Percentiles rank a stretch among this genome's conserved stretches.
These are phyloP conservation scores for Coptodon bakossiorum DNA, from an alignment of 2,113 vertebrate species.

Conservation along the genomic window DNA sequence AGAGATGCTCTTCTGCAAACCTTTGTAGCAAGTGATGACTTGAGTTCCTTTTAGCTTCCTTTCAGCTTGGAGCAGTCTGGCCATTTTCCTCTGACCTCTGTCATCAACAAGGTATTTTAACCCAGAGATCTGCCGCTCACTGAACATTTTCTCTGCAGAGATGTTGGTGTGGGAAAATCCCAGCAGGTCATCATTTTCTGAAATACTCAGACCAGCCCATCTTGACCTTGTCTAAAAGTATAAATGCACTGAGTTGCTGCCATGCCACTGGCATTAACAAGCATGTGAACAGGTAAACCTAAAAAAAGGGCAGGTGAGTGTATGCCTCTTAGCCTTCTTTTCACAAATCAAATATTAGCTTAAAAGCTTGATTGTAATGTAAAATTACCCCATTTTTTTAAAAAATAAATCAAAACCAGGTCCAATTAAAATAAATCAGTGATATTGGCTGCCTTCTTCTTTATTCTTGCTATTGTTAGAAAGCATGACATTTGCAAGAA, in stretches of 20 bases:
- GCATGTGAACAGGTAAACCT: not conserved
- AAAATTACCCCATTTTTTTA: not conserved
- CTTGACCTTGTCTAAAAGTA: not conserved
- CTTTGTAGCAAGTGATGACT: fast-evolving
- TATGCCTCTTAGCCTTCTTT: not conserved
- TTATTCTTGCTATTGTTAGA: not conserved
- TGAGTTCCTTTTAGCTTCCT: not conserved
- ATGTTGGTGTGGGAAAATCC: not conserved
- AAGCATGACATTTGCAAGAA: not conserved
- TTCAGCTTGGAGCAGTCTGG: not conserved
- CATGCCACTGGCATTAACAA: not conserved
- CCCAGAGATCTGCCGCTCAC: not conserved
- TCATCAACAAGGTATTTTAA: not conserved
- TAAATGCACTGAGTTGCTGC: not conserved
- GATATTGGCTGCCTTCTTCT: not conserved
- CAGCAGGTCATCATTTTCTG: not conserved
- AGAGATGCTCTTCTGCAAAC: not conserved
- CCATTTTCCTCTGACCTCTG: not conserved
- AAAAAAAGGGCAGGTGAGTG: not conserved
- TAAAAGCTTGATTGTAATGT: not conserved
- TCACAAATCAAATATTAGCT: not conserved
- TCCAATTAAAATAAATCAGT: not conserved
- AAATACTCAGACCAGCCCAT: not conserved
- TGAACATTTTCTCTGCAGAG: not conserved
- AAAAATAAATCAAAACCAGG: not conserved